Conservation (phyloP, 2,797 vertebrate species). For the Apodemus agrarius region DNA sequence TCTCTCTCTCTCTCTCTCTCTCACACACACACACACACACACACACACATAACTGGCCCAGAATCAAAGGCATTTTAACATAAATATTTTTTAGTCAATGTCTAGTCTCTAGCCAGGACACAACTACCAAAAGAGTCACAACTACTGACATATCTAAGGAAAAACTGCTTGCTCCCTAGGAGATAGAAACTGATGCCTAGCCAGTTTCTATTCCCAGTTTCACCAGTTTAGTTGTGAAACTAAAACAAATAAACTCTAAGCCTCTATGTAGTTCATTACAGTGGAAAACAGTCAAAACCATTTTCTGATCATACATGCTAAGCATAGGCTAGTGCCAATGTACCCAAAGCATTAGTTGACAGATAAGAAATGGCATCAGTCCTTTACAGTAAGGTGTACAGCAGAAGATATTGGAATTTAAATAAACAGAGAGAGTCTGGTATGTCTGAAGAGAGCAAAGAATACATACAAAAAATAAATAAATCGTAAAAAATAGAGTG, state of each 20-base stretch:
- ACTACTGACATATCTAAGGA: background rate
- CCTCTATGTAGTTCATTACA: background rate
- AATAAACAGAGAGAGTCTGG: background rate
- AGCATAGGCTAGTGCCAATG: background rate
- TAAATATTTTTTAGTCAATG: background rate
- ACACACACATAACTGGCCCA: background rate
- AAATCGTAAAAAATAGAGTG: background rate
- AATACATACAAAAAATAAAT: too few relatives aligned
- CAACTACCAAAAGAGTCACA: background rate
- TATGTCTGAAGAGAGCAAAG: too few relatives aligned
- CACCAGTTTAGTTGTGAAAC: background rate
- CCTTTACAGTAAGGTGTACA: background rate
- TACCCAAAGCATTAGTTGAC: background rate
- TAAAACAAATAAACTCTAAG: background rate
- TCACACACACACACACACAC: too few relatives aligned
- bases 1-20: too few relatives aligned
- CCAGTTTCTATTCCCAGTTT: background rate
- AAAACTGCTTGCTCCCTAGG: background rate
- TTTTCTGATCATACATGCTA: background rate
- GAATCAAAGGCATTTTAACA: background rate
- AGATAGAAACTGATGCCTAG: background rate
- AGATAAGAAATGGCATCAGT: background rate
- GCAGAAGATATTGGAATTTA: background rate
- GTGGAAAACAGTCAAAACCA: background rate
- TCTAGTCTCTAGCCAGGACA: background rate